phyloP scores from a whole-genome alignment of 1,140 invertebrate genomes.

The Ips nitidus region DNA sequence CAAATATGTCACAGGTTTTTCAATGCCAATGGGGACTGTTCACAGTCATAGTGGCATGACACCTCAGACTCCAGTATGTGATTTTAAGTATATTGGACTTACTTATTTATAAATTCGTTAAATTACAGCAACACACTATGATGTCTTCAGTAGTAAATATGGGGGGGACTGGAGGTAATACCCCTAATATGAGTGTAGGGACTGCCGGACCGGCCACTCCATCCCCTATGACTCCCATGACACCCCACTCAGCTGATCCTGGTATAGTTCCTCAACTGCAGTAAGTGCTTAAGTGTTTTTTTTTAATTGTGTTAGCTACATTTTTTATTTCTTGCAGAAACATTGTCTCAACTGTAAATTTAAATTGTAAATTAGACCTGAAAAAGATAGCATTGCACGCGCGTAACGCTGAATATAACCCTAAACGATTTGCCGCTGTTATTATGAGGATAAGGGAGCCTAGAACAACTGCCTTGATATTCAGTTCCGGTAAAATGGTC shows the following conservation, averaged over 20 bases:
- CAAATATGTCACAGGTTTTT: conserved; percentile 68
- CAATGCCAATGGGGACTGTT: conserved; percentile 63
- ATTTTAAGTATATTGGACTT: conserved; percentile 8
- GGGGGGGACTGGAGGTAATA: conserved; percentile 58
- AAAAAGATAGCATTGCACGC: conserved; percentile 99
- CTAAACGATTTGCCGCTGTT: conserved; percentile 99
- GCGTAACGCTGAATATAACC: conserved; percentile 99
- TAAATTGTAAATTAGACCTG: conserved; percentile 93
- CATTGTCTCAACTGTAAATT: conserved; percentile 97
- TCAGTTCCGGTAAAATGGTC: conserved; percentile 99
- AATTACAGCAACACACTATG: conserved; percentile 76
- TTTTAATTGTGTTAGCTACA: not conserved
- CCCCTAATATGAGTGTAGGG: conserved; percentile 55
- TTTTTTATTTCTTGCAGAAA: conserved; percentile 65
- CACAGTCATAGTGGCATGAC: conserved; percentile 66
- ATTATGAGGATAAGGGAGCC: conserved; percentile 99
- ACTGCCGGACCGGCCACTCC: conserved; percentile 70
- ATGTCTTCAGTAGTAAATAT: conserved; percentile 67
- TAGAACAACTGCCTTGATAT: conserved; percentile 97
- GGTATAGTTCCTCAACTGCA: conserved; percentile 93
- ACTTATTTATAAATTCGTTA: not conserved
- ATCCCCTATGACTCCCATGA: conserved; percentile 89
- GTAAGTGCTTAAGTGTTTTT: conserved; percentile 60
- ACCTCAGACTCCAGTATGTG: conserved; percentile 80
- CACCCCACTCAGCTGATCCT: conserved; percentile 90